A percentile compares a stretch with the other conserved stretches of the same genome.
These are phyloP conservation scores for Sterrhoptilus dennistouni DNA, from an alignment of 2,113 vertebrate species.

Conservation along the genomic window DNA sequence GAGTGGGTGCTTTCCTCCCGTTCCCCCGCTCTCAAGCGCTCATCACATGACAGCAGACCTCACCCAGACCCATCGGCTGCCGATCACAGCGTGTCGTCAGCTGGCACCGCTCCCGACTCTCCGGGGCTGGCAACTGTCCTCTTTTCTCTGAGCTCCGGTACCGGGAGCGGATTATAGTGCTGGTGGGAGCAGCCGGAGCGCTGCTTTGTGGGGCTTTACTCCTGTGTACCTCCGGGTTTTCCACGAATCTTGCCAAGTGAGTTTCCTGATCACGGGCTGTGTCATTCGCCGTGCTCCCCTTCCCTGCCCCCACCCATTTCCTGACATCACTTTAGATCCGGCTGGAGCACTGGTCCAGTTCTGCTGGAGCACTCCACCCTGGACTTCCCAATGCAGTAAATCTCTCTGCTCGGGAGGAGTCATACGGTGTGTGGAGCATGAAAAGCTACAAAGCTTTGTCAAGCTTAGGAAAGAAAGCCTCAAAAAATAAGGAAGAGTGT, in stretches of 20 bases:
- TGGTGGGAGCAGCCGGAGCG: background rate
- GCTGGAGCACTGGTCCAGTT: constrained; percentile 36
- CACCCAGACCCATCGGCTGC: constrained; percentile 15
- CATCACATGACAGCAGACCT: constrained; percentile 1
- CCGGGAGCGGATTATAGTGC: constrained; percentile 43
- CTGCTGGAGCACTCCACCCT: constrained; percentile 57
- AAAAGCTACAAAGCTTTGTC: background rate
- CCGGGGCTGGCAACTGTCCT: constrained; percentile 31
- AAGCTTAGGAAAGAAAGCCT: background rate
- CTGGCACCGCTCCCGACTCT: background rate
- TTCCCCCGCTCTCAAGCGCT: background rate
- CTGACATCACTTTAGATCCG: constrained; percentile 69
- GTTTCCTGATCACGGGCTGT: constrained; percentile 72
- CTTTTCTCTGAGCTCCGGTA: constrained; percentile 37
- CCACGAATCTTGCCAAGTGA: constrained; percentile 71
- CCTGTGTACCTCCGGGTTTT: constrained; percentile 63
- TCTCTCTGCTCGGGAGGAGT: background rate
- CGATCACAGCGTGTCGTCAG: background rate
- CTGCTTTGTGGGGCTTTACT: constrained; percentile 38
- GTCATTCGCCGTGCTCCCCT: constrained; percentile 64
- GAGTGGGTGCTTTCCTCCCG: background rate
- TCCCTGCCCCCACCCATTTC: constrained; percentile 73
- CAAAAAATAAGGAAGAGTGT: background rate
- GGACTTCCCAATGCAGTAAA: constrained; percentile 36
- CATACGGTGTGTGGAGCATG: background rate